Base-by-base conservation (phyloP, 1,140 invertebrate genomes). In the Macrobrachium nipponense region DNA sequence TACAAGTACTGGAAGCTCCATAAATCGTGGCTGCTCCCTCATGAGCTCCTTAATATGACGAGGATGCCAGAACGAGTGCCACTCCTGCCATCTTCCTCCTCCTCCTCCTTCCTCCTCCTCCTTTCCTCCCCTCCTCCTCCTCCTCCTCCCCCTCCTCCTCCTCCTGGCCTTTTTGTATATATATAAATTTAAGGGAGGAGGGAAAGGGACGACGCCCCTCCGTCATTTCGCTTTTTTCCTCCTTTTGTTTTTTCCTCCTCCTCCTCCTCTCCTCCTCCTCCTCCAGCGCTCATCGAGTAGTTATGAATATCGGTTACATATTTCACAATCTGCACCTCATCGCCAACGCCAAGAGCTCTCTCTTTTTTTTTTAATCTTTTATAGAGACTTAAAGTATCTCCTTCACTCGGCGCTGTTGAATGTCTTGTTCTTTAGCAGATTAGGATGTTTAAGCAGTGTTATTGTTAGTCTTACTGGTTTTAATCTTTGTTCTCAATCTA, bases 21-120 rank as follows among this genome's bases (percentile, higher is more conserved):
- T 86, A 86, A 86, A 86, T 86, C 83, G 36, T 66, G 51, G 61
- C 23, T 62, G 43, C 66, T 86, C 76, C 83, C 77, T 86, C 83
- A 80, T 62, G 59, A 86, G 83, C 76, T 70, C 76, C 76, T 86
- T 86, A 86, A 86, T 86, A 86, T 86, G 83, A 86, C 83, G 83
- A 86, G 83, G 77, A 58, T 86, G 83, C 83, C 83, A 78, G 83
- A 62, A 61, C 76, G 72, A 86, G 76, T 86, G 83, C 64, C 83
- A 79, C 83, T 86, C 61, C 27, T 64, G 44, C 66, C 43, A 79
- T 66, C 73, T 66, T 77, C 60, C 61, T 64, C 20, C 75, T 59
- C 8, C 58, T 58, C 59, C 51, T 20, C 43, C 23, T 44, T 15
- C 18, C 7, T 18, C n/a, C 58, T 0, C 17, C 77, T 17, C 15